Evolutionary conservation across 2,888 invertebrate species (phyloP).

Genomic region (Stenichneumon culpator): DNA sequence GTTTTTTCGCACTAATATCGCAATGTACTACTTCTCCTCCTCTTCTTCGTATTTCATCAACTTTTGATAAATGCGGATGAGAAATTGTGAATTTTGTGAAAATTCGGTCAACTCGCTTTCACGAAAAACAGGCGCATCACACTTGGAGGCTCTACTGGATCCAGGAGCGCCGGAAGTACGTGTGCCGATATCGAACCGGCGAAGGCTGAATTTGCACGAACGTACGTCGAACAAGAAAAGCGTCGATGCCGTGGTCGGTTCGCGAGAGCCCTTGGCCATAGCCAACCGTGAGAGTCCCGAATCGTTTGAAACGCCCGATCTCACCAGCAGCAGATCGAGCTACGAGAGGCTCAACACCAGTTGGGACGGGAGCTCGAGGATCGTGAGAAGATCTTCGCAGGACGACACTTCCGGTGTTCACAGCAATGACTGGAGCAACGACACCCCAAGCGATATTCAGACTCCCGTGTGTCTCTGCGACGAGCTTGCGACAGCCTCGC

Average conservation of each 20-base stretch:
- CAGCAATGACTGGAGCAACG: slow-evolving; percentile 75
- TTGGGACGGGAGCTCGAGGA: slow-evolving; percentile 68
- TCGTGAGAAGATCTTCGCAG: slow-evolving; percentile 60
- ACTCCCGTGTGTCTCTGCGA: slow-evolving; percentile 64
- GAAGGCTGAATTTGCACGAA: slow-evolving; percentile 48
- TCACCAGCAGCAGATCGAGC: slow-evolving; percentile 71
- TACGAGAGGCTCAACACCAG: slow-evolving; percentile 70
- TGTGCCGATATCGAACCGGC: slow-evolving; percentile 53
- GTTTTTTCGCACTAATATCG: not conserved
- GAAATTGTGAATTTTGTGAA: not conserved
- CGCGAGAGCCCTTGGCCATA: slow-evolving; percentile 50
- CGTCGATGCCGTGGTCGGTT: slow-evolving; percentile 18
- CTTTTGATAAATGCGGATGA: not conserved
- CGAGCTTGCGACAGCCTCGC: slow-evolving; percentile 62
- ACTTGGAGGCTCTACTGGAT: slow-evolving; percentile 70
- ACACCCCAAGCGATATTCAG: slow-evolving; percentile 70
- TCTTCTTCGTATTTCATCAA: not conserved
- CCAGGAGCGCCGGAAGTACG: slow-evolving; percentile 68
- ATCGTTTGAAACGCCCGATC: slow-evolving; percentile 64
- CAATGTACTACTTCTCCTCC: too few species aligned
- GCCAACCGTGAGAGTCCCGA: slow-evolving; percentile 61
- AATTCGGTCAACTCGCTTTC: not conserved
- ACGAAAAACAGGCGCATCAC: slow-evolving; percentile 67
- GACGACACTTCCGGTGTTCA: slow-evolving; percentile 78
- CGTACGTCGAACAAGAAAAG: slow-evolving; percentile 20